phyloP scores from a whole-genome alignment of 1,140 invertebrate genomes.

The Drosophila triauraria region DNA sequence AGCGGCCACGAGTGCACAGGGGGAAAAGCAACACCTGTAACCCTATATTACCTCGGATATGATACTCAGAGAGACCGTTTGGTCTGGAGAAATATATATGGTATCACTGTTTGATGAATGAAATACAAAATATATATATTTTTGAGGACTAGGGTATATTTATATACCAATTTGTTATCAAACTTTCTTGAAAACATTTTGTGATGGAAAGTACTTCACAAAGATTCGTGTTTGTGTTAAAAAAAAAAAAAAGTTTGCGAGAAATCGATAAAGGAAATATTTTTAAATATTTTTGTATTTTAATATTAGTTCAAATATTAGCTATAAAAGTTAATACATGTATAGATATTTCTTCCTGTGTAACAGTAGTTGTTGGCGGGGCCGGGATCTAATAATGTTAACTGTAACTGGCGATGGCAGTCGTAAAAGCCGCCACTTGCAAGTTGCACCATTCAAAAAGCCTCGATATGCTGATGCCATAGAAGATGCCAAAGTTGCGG shows the following conservation, averaged over 20 bases:
- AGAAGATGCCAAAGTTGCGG: slow-evolving; percentile 40
- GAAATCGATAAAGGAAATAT: too few relatives aligned
- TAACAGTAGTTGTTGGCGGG: slow-evolving; percentile 34
- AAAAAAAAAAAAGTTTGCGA: too few relatives aligned
- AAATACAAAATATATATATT: not conserved
- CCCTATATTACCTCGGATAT: not conserved
- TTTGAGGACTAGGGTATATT: not conserved
- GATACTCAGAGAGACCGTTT: not conserved
- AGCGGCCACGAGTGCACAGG: slow-evolving; percentile 44
- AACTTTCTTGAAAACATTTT: not conserved
- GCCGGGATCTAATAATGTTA: slow-evolving; percentile 68
- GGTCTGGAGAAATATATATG: not conserved
- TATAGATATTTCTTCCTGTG: slow-evolving; percentile 26
- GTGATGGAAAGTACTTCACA: too few relatives aligned
- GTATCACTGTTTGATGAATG: not conserved
- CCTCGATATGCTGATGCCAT: slow-evolving; percentile 51
- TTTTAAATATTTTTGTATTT: too few relatives aligned
- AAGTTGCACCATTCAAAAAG: slow-evolving; percentile 9
- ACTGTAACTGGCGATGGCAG: slow-evolving; percentile 72
- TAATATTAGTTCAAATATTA: not conserved
- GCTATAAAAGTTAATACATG: not conserved
- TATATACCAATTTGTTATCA: not conserved
- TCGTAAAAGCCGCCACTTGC: slow-evolving; percentile 65
- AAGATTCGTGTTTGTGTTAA: not conserved
- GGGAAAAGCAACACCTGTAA: not conserved